Conservation (phyloP, 2,888 invertebrate genomes). For the Leistus spinibarbis region DNA sequence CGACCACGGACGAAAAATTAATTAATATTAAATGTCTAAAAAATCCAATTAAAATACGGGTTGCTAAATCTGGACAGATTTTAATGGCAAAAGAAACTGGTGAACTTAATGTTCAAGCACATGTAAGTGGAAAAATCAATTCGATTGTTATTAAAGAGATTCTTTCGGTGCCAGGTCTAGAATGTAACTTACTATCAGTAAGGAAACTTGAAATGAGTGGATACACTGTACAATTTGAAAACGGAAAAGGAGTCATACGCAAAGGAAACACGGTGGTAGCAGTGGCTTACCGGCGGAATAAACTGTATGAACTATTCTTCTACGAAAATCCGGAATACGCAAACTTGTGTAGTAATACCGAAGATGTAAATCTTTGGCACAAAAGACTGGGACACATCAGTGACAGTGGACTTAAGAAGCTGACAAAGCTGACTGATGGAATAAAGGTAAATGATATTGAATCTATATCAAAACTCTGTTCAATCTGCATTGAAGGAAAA, state of each 20-base stretch:
- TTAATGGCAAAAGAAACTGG: not conserved
- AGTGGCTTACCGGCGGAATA: constrained; percentile 18
- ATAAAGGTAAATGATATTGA: too few relatives aligned
- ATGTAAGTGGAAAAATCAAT: not conserved
- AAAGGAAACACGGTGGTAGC: constrained; percentile 40
- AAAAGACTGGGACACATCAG: too few relatives aligned
- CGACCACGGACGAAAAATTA: constrained; percentile 22
- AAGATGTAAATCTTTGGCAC: too few relatives aligned
- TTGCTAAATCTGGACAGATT: too few relatives aligned
- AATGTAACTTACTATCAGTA: constrained; percentile 9
- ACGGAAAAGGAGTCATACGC: constrained; percentile 41
- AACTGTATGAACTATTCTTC: too few relatives aligned
- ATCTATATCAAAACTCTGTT: too few relatives aligned
- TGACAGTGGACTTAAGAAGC: too few relatives aligned
- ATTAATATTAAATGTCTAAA: constrained; percentile 41
- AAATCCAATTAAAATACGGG: constrained; percentile 45
- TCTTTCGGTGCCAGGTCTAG: constrained; percentile 1
- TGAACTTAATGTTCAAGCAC: not conserved
- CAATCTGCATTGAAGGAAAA: constrained; percentile 45
- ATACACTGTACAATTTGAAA: constrained; percentile 39
- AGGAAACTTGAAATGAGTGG: too few relatives aligned
- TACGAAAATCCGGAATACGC: too few relatives aligned
- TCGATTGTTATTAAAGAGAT: not conserved
- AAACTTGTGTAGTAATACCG: too few relatives aligned
- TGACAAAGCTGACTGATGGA: too few relatives aligned